Conservation (phyloP, 2,797 vertebrate genomes). For the Scarus forsteni region DNA sequence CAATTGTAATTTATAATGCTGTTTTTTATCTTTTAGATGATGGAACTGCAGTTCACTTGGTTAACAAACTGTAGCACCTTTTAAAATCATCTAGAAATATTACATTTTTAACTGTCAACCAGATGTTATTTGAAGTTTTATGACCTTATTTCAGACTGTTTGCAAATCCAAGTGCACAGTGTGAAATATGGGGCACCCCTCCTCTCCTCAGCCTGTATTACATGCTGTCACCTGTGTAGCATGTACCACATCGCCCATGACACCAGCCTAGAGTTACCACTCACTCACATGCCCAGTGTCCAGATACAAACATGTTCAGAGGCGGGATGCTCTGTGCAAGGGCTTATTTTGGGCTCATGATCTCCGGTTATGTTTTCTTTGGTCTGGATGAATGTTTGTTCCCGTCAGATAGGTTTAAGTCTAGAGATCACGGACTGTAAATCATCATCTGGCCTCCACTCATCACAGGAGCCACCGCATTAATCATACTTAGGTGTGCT, state of each 20-base stretch:
- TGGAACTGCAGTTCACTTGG: too few species aligned
- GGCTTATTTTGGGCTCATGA: constrained; percentile 53
- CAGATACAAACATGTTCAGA: constrained; percentile 32
- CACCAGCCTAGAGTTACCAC: constrained; percentile 58
- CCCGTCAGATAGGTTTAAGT: constrained; percentile 30
- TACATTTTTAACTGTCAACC: too few species aligned
- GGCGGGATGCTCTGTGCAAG: neutral
- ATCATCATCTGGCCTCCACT: constrained; percentile 29
- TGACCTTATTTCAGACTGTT: constrained; percentile 2
- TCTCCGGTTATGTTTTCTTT: constrained; percentile 51
- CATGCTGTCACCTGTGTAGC: constrained; percentile 44
- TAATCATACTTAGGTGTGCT: constrained; percentile 22
- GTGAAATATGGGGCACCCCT: constrained; percentile 29
- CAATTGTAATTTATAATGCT: too few species aligned
- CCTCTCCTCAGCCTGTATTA: constrained; percentile 7
- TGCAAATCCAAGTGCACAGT: neutral
- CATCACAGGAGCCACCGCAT: constrained; percentile 13
- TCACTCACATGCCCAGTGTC: constrained; percentile 53
- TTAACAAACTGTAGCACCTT: too few species aligned
- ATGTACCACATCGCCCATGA: constrained; percentile 24
- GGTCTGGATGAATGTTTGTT: constrained; percentile 24
- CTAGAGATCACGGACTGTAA: constrained; percentile 20
- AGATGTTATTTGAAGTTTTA: neutral
- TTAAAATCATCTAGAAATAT: too few species aligned
- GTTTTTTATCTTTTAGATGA: too few species aligned